These are phyloP conservation scores for Thyatira batis DNA, from an alignment of 2,888 invertebrate genomes.

Conservation along the genomic window DNA sequence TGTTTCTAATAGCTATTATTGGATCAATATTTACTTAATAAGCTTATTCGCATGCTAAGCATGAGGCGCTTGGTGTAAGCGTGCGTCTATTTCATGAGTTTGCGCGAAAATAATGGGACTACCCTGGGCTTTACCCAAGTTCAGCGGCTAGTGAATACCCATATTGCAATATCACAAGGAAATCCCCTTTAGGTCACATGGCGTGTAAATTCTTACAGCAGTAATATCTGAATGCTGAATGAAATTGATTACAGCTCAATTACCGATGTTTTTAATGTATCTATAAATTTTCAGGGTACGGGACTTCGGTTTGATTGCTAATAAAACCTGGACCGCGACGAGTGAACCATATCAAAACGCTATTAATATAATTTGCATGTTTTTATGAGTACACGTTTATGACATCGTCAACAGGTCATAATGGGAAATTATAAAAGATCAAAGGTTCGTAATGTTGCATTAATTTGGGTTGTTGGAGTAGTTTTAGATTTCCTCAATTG, in stretches of 20 bases:
- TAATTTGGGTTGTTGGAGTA: too few species aligned
- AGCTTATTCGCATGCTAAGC: too few species aligned
- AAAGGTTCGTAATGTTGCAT: too few species aligned
- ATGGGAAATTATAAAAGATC: slow-evolving; percentile 24
- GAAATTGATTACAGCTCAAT: slow-evolving; percentile 46
- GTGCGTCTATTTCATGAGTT: too few species aligned
- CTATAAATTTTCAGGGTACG: slow-evolving; percentile 52
- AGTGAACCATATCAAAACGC: slow-evolving; percentile 55
- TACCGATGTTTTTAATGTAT: slow-evolving; percentile 51
- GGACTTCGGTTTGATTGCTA: slow-evolving; percentile 60
- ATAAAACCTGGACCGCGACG: slow-evolving; percentile 58
- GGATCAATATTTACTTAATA: too few species aligned
- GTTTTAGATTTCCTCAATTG: too few species aligned
- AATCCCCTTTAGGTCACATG: background rate
- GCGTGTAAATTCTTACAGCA: slow-evolving; percentile 1
- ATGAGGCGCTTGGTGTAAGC: too few species aligned
- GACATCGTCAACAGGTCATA: slow-evolving; percentile 32
- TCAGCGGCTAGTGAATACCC: too few species aligned
- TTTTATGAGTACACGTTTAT: slow-evolving; percentile 45
- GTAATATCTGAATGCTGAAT: slow-evolving; percentile 29
- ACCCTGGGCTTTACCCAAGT: too few species aligned
- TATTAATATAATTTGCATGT: slow-evolving; percentile 66
- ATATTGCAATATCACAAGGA: background rate
- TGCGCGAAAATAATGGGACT: too few species aligned
- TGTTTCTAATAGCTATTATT: too few species aligned